phyloP scores from a whole-genome alignment of 2,113 vertebrate species.

The Prietella phreatophila region DNA sequence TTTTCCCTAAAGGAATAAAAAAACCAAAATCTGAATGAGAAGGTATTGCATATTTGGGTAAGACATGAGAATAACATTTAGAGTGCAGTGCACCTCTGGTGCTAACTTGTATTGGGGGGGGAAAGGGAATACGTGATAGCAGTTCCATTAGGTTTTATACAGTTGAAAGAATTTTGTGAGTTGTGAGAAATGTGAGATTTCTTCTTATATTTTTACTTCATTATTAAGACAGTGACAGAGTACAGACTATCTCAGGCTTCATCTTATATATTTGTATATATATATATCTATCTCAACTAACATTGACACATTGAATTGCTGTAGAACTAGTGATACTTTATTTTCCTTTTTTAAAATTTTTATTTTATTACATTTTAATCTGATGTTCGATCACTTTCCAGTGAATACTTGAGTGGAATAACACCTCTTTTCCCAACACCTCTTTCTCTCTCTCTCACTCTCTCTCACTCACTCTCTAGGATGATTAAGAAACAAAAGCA shows the following conservation, averaged over 20 bases:
- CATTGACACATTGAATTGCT: too few species aligned
- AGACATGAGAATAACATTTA: background rate
- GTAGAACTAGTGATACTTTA: too few species aligned
- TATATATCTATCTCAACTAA: too few species aligned
- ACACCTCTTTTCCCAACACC: background rate
- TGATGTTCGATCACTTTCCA: too few species aligned
- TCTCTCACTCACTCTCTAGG: slow-evolving; percentile 64
- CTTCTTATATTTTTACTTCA: background rate
- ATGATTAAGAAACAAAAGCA: slow-evolving; percentile 89
- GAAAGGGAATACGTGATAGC: background rate
- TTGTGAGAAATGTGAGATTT: background rate
- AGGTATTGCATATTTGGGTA: background rate
- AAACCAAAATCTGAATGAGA: background rate
- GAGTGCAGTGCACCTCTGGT: background rate
- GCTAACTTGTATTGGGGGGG: background rate
- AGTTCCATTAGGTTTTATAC: background rate
- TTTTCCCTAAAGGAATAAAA: background rate
- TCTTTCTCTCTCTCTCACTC: background rate
- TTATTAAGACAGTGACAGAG: background rate
- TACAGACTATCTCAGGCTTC: background rate
- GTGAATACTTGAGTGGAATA: background rate
- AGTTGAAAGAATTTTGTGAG: background rate
- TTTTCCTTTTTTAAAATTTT: too few species aligned
- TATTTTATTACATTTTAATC: too few species aligned
- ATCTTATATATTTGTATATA: too few species aligned